Evolutionary conservation across 2,888 invertebrate species (phyloP).

Genomic region (Xestia sexstrigata): DNA sequence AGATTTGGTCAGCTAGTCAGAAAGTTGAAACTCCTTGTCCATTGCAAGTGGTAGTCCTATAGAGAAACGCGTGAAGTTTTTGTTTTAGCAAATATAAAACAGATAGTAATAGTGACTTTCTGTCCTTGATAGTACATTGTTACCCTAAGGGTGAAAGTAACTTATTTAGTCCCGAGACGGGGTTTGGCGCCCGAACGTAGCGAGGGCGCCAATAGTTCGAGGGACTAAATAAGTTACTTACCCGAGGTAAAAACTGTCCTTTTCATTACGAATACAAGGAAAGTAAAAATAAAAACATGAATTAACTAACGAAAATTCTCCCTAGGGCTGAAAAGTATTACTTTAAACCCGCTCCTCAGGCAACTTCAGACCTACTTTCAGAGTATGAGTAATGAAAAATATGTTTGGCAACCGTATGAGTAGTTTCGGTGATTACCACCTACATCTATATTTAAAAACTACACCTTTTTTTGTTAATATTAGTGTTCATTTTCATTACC

Average conservation of each 20-base stretch:
- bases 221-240: no score
- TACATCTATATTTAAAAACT: background rate
- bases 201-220: no score
- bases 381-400: background rate
- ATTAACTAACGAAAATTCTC: no score
- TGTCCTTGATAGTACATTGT: background rate
- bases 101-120: background rate
- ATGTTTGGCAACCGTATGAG: background rate
- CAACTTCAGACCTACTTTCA: no score
- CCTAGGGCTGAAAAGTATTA: no score
- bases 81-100: background rate
- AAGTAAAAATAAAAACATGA: no score
- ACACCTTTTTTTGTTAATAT: background rate
- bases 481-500: slow-evolving; percentile 69
- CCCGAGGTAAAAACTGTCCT: no score
- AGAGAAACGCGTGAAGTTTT: background rate
- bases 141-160: no score
- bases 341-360: no score
- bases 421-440: background rate
- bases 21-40: background rate
- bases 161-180: no score
- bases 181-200: no score
- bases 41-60: background rate
- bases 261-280: no score
- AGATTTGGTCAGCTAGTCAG: background rate